Base-by-base conservation (phyloP, 2,888 invertebrate species). In the Thera obeliscata region DNA sequence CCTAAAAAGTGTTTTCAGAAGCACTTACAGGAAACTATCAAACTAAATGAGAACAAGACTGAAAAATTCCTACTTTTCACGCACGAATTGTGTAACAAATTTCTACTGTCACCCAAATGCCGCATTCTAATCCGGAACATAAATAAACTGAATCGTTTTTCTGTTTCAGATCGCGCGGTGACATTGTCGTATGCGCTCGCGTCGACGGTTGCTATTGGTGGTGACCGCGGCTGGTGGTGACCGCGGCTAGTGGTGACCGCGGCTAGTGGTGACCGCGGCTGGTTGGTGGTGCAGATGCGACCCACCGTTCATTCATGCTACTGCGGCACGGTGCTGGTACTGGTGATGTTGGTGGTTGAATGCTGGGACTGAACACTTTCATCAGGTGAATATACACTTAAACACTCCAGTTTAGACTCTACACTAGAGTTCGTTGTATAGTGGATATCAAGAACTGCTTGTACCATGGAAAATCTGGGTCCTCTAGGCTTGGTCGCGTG, bases 31-130 rank as follows among this genome's bases (percentile, higher is more conserved):
- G 43, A 41, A 58, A 56, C 35, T 46, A 54, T 56, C 22, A 9
- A 50, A 41, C 4, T 9, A 50, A 61, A 56, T 50, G 59, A 52
- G 62, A 56, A 48, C 62, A 65, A 57, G 36, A 49, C 54, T 35
- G n/a, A 49, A 58, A 63, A 65, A 69, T 69, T n/a, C 61, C 36
- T 22, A 36, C 61, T 22, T 55, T 61, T 56, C 62, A 63, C 49
- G 11, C 58, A 48, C 61, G 41, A 63, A 59, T 73, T 70, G 67
- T 69, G 72, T 74, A 62, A 73, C 72, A 67, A 63, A 68, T 65
- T 52, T 70, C 70, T 66, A 67, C 71, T 73, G 75, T 74, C 75
- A 67, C 72, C 70, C 62, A 72, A 73, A 65, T 62, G 67, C 61
- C 68, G 58, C 71, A 66, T 64, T 69, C 67, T 65, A 74, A 67